These are phyloP conservation scores for Platalea minor DNA, from an alignment of 2,797 vertebrate species.

Conservation along the genomic window DNA sequence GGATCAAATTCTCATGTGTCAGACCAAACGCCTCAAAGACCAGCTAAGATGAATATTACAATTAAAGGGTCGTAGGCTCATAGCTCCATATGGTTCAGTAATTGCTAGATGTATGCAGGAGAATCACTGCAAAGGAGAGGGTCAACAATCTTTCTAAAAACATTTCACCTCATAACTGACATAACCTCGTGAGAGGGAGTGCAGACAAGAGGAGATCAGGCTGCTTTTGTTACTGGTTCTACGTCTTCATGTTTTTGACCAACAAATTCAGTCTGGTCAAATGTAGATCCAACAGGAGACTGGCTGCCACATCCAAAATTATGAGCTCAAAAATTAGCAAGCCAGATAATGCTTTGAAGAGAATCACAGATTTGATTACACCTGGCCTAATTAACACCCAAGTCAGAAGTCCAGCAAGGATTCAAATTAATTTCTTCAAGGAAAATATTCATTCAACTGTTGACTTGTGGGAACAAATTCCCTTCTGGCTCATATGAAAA, in stretches of 20 bases:
- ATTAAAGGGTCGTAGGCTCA: background rate
- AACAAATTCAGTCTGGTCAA: background rate
- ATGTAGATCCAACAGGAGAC: background rate
- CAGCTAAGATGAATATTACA: background rate
- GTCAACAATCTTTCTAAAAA: background rate
- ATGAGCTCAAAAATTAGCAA: background rate
- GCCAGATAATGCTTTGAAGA: background rate
- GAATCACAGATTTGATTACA: background rate
- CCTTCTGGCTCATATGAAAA: background rate
- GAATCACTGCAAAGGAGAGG: background rate
- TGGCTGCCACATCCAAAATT: background rate
- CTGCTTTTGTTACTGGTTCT: background rate
- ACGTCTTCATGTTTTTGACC: rapidly evolving
- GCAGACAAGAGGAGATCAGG: background rate
- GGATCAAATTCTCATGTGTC: background rate
- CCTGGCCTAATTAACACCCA: background rate
- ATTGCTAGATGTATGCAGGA: background rate
- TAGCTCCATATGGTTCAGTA: background rate
- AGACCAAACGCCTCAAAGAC: background rate
- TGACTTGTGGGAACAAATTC: background rate
- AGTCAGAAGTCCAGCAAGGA: background rate
- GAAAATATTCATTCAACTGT: background rate
- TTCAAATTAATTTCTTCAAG: background rate
- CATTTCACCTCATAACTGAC: no score
- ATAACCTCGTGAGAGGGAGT: background rate